These are phyloP conservation scores for Amblyjoppa proteus DNA, from an alignment of 2,888 invertebrate genomes.

Conservation along the genomic window DNA sequence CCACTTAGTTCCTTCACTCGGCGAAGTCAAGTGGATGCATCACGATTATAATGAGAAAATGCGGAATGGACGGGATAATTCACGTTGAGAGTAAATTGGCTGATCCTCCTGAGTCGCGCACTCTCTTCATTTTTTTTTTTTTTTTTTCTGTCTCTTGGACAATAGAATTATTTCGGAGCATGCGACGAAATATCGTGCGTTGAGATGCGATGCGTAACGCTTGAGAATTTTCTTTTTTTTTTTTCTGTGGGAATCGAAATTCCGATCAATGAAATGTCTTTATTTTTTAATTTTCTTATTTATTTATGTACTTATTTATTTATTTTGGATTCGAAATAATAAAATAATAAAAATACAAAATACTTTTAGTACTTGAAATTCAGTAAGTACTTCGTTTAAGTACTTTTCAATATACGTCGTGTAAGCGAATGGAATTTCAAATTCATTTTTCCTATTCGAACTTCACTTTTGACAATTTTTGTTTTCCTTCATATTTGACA, in stretches of 20 bases:
- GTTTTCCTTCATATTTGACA: too few relatives aligned
- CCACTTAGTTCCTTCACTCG: conserved; percentile 24
- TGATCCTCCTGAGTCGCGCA: conserved; percentile 1
- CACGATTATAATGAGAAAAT: conserved; percentile 27
- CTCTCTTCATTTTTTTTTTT: not conserved
- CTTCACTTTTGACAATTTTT: too few relatives aligned
- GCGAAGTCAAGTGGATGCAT: conserved; percentile 24
- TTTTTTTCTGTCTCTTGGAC: not conserved
- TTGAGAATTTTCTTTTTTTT: not conserved
- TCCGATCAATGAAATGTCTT: too few relatives aligned
- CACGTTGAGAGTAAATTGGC: conserved; percentile 39
- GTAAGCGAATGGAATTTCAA: too few relatives aligned
- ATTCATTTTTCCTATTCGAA: too few relatives aligned
- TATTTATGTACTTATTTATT: too few relatives aligned
- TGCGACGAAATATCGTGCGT: conserved; percentile 5
- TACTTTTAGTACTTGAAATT: too few relatives aligned
- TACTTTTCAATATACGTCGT: too few relatives aligned
- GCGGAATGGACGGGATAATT: conserved; percentile 20
- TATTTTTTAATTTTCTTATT: too few relatives aligned
- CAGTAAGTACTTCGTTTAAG: too few relatives aligned
- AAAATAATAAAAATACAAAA: too few relatives aligned
- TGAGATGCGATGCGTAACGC: not conserved
- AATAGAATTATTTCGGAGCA: conserved; percentile 34
- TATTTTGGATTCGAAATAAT: too few relatives aligned
- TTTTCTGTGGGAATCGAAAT: not conserved